Evolutionary conservation across 2,888 invertebrate genomes (phyloP), one percentile per base, ranked within the genome.

Genomic region (Perizoma affinitatum): DNA sequence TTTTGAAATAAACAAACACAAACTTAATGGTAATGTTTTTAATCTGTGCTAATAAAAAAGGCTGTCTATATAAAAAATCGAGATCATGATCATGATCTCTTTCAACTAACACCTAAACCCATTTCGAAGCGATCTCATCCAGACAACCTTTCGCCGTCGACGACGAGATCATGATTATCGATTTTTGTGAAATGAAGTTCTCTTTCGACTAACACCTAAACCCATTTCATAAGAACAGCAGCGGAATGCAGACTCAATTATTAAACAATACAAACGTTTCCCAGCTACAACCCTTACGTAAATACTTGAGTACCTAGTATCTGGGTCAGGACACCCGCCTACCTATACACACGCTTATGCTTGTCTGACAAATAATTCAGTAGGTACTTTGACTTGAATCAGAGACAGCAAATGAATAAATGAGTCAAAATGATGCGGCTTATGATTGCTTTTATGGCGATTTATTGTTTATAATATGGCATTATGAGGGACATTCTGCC

Each of bases 231-330:
- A 64, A 78, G 80, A 73, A 80, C 80, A 66, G 67, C 76, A 79
- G 70, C 69, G 84, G 83, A 81, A 82, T 82, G 82, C 73, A 82
- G 79, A 77, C 79, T 90, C 87, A 87, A 90, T 90, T 90, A 90
- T 90, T 90, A 87, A 90, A 83, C 84, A 86, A 87, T 85, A 88
- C 88, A 89, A 88, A 89, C 88, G 87, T 77, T 79, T 71, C 66
- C 67, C 74, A 77, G 72, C 73, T 74, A 77, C 84, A 82, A 78
- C 86, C 84, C 84, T 82, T 81, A 79, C 84, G 82, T 90, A 84
- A 90, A 90, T 90, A 90, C 89, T 89, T 89, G 86, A 89, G 83
- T 80, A 86, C 83, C 80, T 79, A 80, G 84, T 83, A 88, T 88
- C 79, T 86, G 82, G 89, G 89, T 88, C 88, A 87, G 73, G 69